Percentiles rank a stretch among this genome's conserved stretches.
These are phyloP conservation scores for Netelia virgata DNA, from an alignment of 2,888 invertebrate species.

Conservation along the genomic window DNA sequence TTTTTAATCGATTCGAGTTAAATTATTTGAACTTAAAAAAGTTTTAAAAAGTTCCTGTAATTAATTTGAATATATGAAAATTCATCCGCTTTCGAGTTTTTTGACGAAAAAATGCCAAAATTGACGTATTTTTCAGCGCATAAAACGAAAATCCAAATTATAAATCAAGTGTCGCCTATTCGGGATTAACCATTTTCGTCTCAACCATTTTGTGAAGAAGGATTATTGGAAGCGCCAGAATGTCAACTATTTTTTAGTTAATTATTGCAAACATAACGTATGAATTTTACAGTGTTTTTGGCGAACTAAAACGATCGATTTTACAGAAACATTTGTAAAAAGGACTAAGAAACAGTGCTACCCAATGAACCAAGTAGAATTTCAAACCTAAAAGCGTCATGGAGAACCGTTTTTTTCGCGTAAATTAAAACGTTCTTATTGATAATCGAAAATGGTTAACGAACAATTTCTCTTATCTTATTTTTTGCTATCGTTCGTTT, in stretches of 20 bases:
- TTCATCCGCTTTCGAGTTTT: too few relatives aligned
- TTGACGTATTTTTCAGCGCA: not conserved
- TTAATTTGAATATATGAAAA: too few relatives aligned
- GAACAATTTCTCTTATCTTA: not conserved
- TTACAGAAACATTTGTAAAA: not conserved
- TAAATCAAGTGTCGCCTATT: conserved; percentile 23
- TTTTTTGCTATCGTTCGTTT: conserved; percentile 2
- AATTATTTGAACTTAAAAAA: too few relatives aligned
- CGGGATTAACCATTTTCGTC: conserved; percentile 17
- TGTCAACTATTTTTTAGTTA: too few relatives aligned
- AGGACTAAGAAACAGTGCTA: not conserved
- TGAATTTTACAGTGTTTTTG: too few relatives aligned
- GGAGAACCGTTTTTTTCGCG: not conserved
- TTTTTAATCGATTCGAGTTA: too few relatives aligned
- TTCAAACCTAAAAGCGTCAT: not conserved
- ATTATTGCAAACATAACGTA: too few relatives aligned
- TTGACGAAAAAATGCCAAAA: not conserved
- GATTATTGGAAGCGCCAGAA: not conserved
- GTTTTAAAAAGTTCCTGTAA: too few relatives aligned
- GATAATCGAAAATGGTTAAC: conserved; percentile 6
- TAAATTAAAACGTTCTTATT: not conserved
- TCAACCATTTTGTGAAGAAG: not conserved
- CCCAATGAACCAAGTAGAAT: not conserved
- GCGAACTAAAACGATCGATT: not conserved
- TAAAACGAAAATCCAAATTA: not conserved